Conservation (phyloP, 2,113 vertebrate genomes). For the Scytalopus superciliaris region DNA sequence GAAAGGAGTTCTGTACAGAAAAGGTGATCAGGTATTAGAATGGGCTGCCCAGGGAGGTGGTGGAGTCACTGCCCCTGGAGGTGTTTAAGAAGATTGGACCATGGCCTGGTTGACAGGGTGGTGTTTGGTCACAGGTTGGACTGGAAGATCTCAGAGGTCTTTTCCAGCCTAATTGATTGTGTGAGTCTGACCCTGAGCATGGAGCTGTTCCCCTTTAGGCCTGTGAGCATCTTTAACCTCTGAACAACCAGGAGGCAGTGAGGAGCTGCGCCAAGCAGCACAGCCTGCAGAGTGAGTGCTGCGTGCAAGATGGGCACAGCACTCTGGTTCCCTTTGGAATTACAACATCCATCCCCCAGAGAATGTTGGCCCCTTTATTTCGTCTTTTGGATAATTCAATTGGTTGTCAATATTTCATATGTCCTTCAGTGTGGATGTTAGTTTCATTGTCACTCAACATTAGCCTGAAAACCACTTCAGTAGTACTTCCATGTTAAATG, state of each 20-base stretch:
- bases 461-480: not conserved
- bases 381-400: not conserved
- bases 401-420: not conserved
- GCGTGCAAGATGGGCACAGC: not conserved
- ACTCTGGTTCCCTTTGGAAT: not conserved
- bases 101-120: too few relatives aligned
- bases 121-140: not conserved
- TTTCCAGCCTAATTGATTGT: not conserved
- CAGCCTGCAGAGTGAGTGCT: not conserved
- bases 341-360: accelerated
- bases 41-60: not conserved
- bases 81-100: not conserved
- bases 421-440: not conserved
- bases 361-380: not conserved
- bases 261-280: not conserved
- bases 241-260: not conserved
- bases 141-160: too few relatives aligned
- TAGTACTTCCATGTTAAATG: not conserved
- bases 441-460: not conserved
- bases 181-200: not conserved
- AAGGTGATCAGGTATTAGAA: not conserved
- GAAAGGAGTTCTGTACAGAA: too few relatives aligned
- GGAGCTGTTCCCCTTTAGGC: not conserved
- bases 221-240: not conserved
- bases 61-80: not conserved